phyloP scores from a whole-genome alignment of 2,888 invertebrate genomes.

The Meandrusa payeni region DNA sequence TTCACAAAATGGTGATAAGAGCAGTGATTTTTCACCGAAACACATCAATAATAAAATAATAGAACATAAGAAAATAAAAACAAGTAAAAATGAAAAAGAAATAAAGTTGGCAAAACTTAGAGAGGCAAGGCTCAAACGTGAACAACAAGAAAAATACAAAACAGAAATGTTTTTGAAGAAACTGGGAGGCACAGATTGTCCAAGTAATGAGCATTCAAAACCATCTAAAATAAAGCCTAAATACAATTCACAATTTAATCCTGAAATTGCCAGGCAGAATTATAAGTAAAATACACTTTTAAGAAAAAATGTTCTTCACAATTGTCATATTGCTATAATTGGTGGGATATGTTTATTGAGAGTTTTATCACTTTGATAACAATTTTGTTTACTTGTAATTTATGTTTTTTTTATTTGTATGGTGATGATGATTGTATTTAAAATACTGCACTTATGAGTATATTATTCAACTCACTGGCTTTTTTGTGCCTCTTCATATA shows the following conservation, averaged over 20 bases:
- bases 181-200: constrained; percentile 60
- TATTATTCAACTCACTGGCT: too few relatives aligned
- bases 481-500: too few relatives aligned
- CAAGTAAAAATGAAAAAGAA: constrained; percentile 44
- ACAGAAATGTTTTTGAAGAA: constrained; percentile 87
- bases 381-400: too few relatives aligned
- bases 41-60: constrained; percentile 22
- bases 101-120: constrained; percentile 84
- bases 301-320: too few relatives aligned
- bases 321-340: not conserved
- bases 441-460: too few relatives aligned
- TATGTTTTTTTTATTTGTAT: too few relatives aligned
- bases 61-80: constrained; percentile 32
- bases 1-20: constrained; percentile 35
- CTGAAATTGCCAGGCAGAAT: constrained; percentile 92
- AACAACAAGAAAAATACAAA: constrained; percentile 87
- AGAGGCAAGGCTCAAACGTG: constrained; percentile 89
- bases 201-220: constrained; percentile 30
- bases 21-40: constrained; percentile 11
- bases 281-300: constrained; percentile 41
- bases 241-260: constrained; percentile 98
- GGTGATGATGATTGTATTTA: too few relatives aligned
- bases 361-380: too few relatives aligned
- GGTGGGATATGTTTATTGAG: too few relatives aligned
- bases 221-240: constrained; percentile 82